These are phyloP conservation scores for Manis crassicaudata DNA, from an alignment of 2,797 vertebrate genomes.

Conservation along the genomic window DNA sequence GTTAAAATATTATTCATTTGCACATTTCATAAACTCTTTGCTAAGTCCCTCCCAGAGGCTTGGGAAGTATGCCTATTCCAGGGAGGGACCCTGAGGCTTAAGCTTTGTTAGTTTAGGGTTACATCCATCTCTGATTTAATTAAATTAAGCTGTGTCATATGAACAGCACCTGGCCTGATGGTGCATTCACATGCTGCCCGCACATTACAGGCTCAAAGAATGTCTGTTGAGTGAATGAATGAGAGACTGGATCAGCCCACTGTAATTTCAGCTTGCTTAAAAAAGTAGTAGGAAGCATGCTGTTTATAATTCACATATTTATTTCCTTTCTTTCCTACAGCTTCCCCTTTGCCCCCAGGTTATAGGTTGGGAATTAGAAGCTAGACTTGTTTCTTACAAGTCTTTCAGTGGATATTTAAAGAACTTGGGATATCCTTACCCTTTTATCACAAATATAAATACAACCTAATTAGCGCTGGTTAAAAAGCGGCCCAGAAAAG, in stretches of 20 bases:
- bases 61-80: neutral
- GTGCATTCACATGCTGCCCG: neutral
- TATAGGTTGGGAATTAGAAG: neutral
- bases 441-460: constrained; percentile 44
- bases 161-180: neutral
- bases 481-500: constrained; percentile 10
- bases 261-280: neutral
- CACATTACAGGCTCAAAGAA: neutral
- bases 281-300: neutral
- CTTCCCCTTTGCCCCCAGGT: neutral
- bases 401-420: neutral
- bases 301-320: neutral
- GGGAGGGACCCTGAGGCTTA: neutral
- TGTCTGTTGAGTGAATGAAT: neutral
- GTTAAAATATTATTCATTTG: constrained; percentile 27
- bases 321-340: constrained; percentile 20
- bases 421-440: neutral
- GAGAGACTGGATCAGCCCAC: neutral
- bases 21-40: constrained; percentile 40
- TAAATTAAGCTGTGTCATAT: neutral
- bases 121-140: constrained; percentile 30
- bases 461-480: neutral
- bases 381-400: constrained; percentile 20
- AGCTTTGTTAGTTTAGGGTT: neutral
- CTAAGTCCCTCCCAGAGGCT: neutral